These are phyloP conservation scores for Glareola pratincola DNA, from an alignment of 2,113 vertebrate genomes.

Conservation along the genomic window DNA sequence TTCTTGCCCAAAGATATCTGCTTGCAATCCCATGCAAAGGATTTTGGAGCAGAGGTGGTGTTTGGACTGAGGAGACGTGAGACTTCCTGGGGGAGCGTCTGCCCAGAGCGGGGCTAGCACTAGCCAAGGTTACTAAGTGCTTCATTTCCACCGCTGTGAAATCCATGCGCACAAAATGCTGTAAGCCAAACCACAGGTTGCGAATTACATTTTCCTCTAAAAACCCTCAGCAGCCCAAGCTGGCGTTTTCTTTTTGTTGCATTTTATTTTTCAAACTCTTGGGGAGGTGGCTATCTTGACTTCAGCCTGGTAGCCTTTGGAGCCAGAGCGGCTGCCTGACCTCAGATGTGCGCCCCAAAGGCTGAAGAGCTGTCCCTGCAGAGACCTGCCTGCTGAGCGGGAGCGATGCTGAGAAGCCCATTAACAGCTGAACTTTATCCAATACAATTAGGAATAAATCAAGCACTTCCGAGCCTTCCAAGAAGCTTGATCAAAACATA, in stretches of 20 bases:
- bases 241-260: background rate
- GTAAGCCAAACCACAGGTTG: background rate
- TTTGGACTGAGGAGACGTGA: background rate
- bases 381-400: rapidly evolving
- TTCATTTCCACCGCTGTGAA: background rate
- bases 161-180: background rate
- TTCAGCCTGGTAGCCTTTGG: background rate
- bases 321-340: background rate
- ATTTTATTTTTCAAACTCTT: background rate
- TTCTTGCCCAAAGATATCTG: background rate
- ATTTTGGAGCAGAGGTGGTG: background rate
- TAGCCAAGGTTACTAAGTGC: background rate
- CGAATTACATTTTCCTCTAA: constrained; percentile 14
- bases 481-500: background rate
- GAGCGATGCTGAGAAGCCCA: rapidly evolving
- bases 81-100: background rate
- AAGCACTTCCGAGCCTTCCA: background rate
- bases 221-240: background rate
- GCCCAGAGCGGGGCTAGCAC: background rate
- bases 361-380: background rate
- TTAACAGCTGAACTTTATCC: background rate
- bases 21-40: background rate
- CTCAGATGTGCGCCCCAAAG: background rate
- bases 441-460: background rate
- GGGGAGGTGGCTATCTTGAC: background rate